phyloP scores from a whole-genome alignment of 1,140 invertebrate species.

The Micrasema minimum region DNA sequence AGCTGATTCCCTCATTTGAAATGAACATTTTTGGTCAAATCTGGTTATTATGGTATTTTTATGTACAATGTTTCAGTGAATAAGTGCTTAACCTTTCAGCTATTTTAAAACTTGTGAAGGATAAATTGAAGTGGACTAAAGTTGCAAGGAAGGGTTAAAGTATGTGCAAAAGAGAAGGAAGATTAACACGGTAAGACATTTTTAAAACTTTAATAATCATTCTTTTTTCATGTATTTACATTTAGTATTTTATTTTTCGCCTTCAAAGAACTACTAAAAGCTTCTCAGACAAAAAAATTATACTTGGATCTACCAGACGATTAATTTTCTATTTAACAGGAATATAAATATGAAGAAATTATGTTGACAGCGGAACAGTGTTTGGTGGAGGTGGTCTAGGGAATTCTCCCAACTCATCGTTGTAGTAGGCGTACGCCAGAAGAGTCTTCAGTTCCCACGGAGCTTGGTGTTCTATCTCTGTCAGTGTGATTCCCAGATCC shows the following conservation, averaged over 20 bases:
- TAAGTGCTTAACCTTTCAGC: too few relatives aligned
- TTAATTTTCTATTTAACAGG: too few relatives aligned
- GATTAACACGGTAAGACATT: background rate
- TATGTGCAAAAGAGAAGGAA: background rate
- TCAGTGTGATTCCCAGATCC: constrained; percentile 86
- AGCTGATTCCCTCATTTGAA: too few relatives aligned
- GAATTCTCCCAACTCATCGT: constrained; percentile 81
- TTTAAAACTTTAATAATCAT: too few relatives aligned
- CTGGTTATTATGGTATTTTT: too few relatives aligned
- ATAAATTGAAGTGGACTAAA: too few relatives aligned
- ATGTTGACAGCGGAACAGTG: constrained; percentile 10
- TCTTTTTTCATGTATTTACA: constrained; percentile 32
- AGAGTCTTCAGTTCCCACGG: constrained; percentile 80
- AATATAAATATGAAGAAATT: too few relatives aligned
- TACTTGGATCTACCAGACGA: too few relatives aligned
- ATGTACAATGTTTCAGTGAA: too few relatives aligned
- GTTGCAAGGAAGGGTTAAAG: too few relatives aligned
- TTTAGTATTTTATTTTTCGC: constrained; percentile 15
- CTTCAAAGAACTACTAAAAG: constrained; percentile 4
- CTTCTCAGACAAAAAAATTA: background rate
- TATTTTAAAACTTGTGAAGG: too few relatives aligned
- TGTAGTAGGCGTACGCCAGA: constrained; percentile 75
- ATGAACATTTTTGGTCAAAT: too few relatives aligned
- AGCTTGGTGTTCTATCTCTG: constrained; percentile 79
- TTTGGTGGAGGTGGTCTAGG: constrained; percentile 71